Conservation (phyloP, 2,113 vertebrate species). For the Phrynosoma platyrhinos region DNA sequence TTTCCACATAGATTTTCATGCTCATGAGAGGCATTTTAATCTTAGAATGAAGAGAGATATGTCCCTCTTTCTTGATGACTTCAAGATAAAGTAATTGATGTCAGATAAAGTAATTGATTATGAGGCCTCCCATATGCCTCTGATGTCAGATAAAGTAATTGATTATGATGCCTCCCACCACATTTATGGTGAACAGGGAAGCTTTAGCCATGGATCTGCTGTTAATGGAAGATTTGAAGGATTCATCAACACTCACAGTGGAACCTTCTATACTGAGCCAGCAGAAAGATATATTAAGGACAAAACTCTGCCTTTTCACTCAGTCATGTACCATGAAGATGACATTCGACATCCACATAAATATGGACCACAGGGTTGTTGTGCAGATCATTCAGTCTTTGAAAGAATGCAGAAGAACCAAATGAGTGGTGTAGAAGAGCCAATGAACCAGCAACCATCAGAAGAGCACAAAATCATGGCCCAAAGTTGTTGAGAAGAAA, state of each 20-base stretch:
- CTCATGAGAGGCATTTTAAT: slow-evolving; percentile 97
- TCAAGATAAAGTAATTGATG: slow-evolving; percentile 83
- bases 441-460: slow-evolving; percentile 67
- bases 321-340: slow-evolving; percentile 97
- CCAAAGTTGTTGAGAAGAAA: slow-evolving; percentile 88
- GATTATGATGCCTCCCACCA: slow-evolving; percentile 94
- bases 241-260: slow-evolving; percentile 91
- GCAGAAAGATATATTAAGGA: slow-evolving; percentile 92
- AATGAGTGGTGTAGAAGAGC: slow-evolving; percentile 81
- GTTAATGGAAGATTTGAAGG: slow-evolving; percentile 95
- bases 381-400: slow-evolving; percentile 94
- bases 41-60: slow-evolving; percentile 94
- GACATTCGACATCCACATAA: slow-evolving; percentile 97
- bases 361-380: slow-evolving; percentile 94
- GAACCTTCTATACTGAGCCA: slow-evolving; percentile 95
- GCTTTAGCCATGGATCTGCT: slow-evolving; percentile 91
- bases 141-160: slow-evolving; percentile 82
- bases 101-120: slow-evolving; percentile 84
- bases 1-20: slow-evolving; percentile 90
- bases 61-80: slow-evolving; percentile 89
- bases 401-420: slow-evolving; percentile 95
- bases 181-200: slow-evolving; percentile 92
- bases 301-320: slow-evolving; percentile 87
- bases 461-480: slow-evolving; percentile 69
- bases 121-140: slow-evolving; percentile 91